Base-by-base conservation (phyloP, 2,888 invertebrate genomes). In the Acrobasis repandana region DNA sequence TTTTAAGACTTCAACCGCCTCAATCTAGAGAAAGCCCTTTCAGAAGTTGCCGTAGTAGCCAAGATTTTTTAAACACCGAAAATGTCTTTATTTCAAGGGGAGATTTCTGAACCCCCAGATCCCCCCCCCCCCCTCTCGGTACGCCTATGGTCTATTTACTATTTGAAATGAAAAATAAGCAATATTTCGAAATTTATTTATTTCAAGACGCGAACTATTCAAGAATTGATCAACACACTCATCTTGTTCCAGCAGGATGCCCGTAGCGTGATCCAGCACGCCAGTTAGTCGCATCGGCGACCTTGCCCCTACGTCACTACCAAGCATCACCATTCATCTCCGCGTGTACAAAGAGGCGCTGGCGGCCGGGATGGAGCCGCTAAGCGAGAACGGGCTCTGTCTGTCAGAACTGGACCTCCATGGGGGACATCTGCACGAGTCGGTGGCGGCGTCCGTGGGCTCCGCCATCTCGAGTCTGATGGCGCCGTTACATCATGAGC, bases 341-440 rank as follows among this genome's bases (percentile, higher is more conserved):
- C 83, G 93, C 78, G 92, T 92, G 90, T 93, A 93, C 80, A 93
- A 93, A 76, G 93, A 93, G 86, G 90, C 90, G 85, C 91, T 92
- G 77, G 94, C 94, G 94, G 94, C 94, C 79, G 93, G 94, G 64
- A 93, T 95, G 93, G 95, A 95, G 92, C 93, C 94, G 80, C 91
- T 95, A 74, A 92, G 94, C 82, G 95, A 95, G 89, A 94, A 94
- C 76, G 94, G 95, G 73, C 93, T 96, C 74, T 96, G 96, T 76
- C 93, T 96, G 58, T 96, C 96, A 77, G 96, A 96, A 88, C 92
- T 96, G 71, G 95, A 93, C 68, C 83, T 93, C 52, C 93, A 93
- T 68, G 88, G 91, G 16, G 85, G 85, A 34, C 93, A 94, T 71
- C 74, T 92, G 61, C 92, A 93, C 72, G 92, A 93, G 77, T 90